Evolutionary conservation across 2,888 invertebrate genomes (phyloP), one percentile per base, ranked within the genome.

Genomic region (Drosophila macrothrix): DNA sequence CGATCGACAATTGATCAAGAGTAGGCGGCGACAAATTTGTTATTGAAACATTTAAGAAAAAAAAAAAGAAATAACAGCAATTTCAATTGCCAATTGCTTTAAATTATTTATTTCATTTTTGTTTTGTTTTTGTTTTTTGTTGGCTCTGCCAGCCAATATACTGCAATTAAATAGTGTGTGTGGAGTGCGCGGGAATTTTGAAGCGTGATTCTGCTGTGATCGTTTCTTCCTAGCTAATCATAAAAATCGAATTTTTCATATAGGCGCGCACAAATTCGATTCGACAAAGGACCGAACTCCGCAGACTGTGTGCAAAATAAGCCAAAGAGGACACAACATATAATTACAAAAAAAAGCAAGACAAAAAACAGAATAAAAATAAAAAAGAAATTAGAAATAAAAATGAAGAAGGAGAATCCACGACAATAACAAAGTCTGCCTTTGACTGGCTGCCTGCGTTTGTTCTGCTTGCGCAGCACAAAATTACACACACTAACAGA

Each of bases 381-480:
- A 43, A 55, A 39, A 14, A 76, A 61, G 28, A 16, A 19, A 31
- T 46, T 35, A 19, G 33, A 50, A 59, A 31, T 16, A 76, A 58
- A 31, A 46, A 6, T n/a, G 41, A 41, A 25, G 29, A 41, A 29
- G 12, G 41, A 39, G n/a, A 41, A 63, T 52, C 56, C 58, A 77
- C 69, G 77, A 56, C 79, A 76, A 79, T 67, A 78, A 79, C 79
- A 78, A 69, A 82, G 76, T 75, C 62, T 62, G 70, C 62, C 65
- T 70, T 62, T 52, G 46, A 33, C 65, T 74, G 73, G 58, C 46
- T 77, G 76, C 56, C 50, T 73, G 58, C 54, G 67, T 55, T 79
- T 37, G 53, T 71, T 79, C 81, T 76, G 78, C 69, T 85, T 82
- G 85, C 83, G 88, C 85, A 83, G 83, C 88, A 77, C 74, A 84